Conservation (phyloP, 2,113 vertebrate species). For the Calidris pygmaea region DNA sequence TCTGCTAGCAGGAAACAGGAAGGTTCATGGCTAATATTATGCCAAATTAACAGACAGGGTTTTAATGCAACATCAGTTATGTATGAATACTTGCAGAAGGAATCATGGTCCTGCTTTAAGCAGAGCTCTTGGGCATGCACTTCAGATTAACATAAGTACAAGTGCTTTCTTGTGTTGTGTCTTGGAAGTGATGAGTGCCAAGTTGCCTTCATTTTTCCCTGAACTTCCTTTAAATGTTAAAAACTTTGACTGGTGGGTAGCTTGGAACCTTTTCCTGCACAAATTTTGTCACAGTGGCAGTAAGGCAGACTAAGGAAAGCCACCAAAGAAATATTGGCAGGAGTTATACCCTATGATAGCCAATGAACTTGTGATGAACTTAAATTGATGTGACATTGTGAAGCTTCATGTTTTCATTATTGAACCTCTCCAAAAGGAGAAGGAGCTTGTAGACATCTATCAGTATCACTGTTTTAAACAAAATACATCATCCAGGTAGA, state of each 20-base stretch:
- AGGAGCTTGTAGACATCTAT: not conserved
- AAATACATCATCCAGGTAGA: not conserved
- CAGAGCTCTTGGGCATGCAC: not conserved
- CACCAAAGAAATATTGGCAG: not conserved
- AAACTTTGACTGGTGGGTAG: not conserved
- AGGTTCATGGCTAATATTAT: not conserved
- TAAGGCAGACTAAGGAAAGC: not conserved
- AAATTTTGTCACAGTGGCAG: not conserved
- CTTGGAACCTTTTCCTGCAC: not conserved
- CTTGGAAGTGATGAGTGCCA: not conserved
- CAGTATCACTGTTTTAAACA: not conserved
- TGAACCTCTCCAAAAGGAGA: not conserved
- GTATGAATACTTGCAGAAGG: not conserved
- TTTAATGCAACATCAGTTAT: not conserved
- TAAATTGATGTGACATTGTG: not conserved
- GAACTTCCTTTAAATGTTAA: not conserved
- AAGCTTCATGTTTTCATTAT: not conserved
- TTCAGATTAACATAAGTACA: not conserved
- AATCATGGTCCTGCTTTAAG: not conserved
- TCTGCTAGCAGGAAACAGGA: not conserved
- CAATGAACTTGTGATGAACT: not conserved
- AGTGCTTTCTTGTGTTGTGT: not conserved
- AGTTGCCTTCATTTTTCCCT: not conserved
- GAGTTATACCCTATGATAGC: not conserved
- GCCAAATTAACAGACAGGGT: not conserved